A percentile compares a stretch with the other conserved stretches of the same genome.
These are phyloP conservation scores for Andrena cerasifolii DNA, from an alignment of 1,140 invertebrate species.

Conservation along the genomic window DNA sequence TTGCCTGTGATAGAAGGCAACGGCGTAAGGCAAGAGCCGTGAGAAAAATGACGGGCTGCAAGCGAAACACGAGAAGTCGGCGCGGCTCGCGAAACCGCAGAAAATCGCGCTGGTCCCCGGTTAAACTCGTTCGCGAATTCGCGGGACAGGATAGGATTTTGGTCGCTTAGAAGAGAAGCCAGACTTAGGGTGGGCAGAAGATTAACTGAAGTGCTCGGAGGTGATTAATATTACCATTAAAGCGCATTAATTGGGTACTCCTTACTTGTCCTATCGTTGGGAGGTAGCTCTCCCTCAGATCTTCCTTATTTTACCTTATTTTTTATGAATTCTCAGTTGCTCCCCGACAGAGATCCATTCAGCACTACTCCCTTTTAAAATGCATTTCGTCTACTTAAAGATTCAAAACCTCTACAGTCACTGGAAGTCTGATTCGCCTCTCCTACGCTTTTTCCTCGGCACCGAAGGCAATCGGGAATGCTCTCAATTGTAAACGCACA, in stretches of 20 bases:
- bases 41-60: conserved; percentile 33
- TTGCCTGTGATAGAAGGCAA: not conserved
- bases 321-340: not conserved
- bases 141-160: not conserved
- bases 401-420: conserved; percentile 22
- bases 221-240: too few species aligned
- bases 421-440: too few species aligned
- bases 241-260: too few species aligned
- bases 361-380: too few species aligned
- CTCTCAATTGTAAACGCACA: not conserved
- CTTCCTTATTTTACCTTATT: not conserved
- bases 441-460: not conserved
- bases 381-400: conserved; percentile 12
- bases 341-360: not conserved
- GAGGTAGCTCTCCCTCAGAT: too few species aligned
- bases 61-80: conserved; percentile 44
- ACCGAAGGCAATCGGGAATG: conserved; percentile 15
- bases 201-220: too few species aligned
- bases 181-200: too few species aligned
- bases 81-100: conserved; percentile 41
- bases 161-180: not conserved
- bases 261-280: too few species aligned
- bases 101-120: conserved; percentile 19
- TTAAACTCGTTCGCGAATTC: conserved; percentile 22
- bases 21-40: conserved; percentile 41